Evolutionary conservation across 2,797 vertebrate genomes (phyloP).

Genomic region (Clarias pachynema): DNA sequence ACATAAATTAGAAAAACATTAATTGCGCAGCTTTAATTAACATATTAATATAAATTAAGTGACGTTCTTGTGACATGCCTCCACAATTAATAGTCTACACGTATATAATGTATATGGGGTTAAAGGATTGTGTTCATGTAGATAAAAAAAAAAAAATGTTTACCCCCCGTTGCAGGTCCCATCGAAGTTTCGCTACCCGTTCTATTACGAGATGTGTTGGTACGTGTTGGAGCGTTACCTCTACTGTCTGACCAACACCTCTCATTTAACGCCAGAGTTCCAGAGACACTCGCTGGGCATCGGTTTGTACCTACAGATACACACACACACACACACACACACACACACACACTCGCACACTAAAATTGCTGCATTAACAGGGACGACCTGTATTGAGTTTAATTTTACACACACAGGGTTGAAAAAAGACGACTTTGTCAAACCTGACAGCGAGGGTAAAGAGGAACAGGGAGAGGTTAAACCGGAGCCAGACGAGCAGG

Average conservation of each 20-base stretch:
- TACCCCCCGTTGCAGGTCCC: slow-evolving; percentile 80
- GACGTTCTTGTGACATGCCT: neutral
- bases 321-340: neutral
- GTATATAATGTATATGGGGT: neutral
- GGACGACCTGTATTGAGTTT: neutral
- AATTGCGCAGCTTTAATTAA: too few relatives aligned
- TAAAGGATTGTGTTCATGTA: neutral
- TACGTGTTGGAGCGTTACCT: slow-evolving; percentile 96
- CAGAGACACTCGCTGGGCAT: slow-evolving; percentile 93
- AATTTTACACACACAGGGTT: slow-evolving; percentile 75
- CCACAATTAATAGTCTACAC: neutral
- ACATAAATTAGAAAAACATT: neutral
- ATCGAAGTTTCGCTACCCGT: slow-evolving; percentile 96
- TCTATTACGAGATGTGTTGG: slow-evolving; percentile 99
- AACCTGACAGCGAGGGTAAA: slow-evolving; percentile 58
- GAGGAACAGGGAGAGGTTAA: slow-evolving; percentile 49
- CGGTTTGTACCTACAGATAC: slow-evolving; percentile 75
- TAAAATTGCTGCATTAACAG: neutral
- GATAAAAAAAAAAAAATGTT: neutral
- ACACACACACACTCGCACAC: too few relatives aligned
- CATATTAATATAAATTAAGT: neutral
- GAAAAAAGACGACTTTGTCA: slow-evolving; percentile 73
- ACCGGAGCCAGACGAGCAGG: slow-evolving; percentile 48
- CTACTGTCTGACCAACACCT: slow-evolving; percentile 90
- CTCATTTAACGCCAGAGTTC: slow-evolving; percentile 93